Evolutionary conservation across 2,797 vertebrate genomes (phyloP).

Genomic region (Philypnodon macrostomus): DNA sequence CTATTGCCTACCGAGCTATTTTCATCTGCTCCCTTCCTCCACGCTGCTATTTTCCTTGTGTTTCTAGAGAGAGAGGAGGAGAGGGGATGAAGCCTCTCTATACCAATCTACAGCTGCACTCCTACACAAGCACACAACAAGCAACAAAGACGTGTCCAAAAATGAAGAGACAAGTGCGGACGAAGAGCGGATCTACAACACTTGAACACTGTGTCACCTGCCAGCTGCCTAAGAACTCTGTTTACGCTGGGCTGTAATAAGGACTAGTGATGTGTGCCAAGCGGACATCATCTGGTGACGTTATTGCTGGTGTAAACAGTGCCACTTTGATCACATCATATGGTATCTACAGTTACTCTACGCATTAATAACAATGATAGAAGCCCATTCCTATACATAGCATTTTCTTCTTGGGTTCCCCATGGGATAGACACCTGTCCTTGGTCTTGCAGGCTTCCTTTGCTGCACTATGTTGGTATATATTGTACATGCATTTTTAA

Average conservation of each 20-base stretch:
- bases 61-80: constrained; percentile 50
- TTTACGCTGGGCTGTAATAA: constrained; percentile 15
- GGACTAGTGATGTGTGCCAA: constrained; percentile 12
- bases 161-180: constrained; percentile 12
- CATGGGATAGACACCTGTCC: background rate
- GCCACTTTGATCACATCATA: constrained; percentile 11
- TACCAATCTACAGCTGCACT: constrained; percentile 59
- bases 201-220: constrained; percentile 16
- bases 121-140: constrained; percentile 42
- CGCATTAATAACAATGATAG: no score
- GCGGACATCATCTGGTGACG: constrained; percentile 3
- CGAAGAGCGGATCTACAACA: constrained; percentile 29
- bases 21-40: constrained; percentile 71
- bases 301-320: constrained; percentile 7
- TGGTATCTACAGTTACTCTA: background rate
- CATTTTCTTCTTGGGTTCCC: background rate
- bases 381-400: background rate
- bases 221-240: constrained; percentile 18
- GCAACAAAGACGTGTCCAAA: constrained; percentile 35
- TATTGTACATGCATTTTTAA: background rate
- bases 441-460: background rate
- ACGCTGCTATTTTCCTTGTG: constrained; percentile 61
- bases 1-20: constrained; percentile 77
- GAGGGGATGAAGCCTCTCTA: constrained; percentile 47
- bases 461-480: background rate